A percentile compares a stretch with the other conserved stretches of the same genome.
Evolutionary conservation across 1,140 invertebrate species (phyloP).

Genomic region (Drosophila dunni): DNA sequence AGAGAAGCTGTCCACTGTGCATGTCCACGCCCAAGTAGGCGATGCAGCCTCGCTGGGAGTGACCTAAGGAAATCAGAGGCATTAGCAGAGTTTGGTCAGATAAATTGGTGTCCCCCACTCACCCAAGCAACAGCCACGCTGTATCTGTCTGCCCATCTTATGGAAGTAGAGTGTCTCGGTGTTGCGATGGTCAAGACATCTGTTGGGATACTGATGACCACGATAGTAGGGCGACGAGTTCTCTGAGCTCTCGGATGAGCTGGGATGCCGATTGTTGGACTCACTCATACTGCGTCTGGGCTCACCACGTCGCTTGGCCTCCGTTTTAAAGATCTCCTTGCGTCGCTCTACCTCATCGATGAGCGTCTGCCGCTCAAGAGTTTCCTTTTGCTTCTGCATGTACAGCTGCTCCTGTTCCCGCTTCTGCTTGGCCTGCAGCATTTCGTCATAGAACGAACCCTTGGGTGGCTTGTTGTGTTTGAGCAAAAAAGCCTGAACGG

Average conservation of each 20-base stretch:
- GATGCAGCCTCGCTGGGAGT: conserved; percentile 88
- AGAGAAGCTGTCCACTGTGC: conserved; percentile 88
- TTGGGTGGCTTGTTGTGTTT: conserved; percentile 90
- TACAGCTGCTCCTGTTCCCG: conserved; percentile 87
- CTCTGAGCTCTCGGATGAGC: conserved; percentile 80
- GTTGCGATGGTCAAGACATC: conserved; percentile 76
- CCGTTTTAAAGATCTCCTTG: conserved; percentile 81
- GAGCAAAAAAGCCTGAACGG: conserved; percentile 89
- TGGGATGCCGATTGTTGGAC: conserved; percentile 71
- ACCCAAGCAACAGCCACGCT: conserved; percentile 77
- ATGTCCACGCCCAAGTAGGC: conserved; percentile 89
- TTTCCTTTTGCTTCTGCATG: conserved; percentile 86
- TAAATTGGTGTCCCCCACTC: neutral
- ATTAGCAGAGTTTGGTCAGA: too few relatives aligned
- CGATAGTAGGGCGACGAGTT: conserved; percentile 76
- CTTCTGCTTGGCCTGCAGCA: conserved; percentile 89
- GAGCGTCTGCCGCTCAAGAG: conserved; percentile 68
- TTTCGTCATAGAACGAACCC: conserved; percentile 93
- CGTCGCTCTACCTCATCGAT: conserved; percentile 81
- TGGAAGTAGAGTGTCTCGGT: conserved; percentile 78
- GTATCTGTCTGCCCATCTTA: conserved; percentile 77
- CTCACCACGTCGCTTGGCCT: conserved; percentile 73
- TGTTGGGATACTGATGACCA: conserved; percentile 67
- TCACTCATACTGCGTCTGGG: conserved; percentile 79
- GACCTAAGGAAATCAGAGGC: conserved; percentile 80